Conservation (phyloP, 2,113 vertebrate genomes). For the Lethenteron reissneri region DNA sequence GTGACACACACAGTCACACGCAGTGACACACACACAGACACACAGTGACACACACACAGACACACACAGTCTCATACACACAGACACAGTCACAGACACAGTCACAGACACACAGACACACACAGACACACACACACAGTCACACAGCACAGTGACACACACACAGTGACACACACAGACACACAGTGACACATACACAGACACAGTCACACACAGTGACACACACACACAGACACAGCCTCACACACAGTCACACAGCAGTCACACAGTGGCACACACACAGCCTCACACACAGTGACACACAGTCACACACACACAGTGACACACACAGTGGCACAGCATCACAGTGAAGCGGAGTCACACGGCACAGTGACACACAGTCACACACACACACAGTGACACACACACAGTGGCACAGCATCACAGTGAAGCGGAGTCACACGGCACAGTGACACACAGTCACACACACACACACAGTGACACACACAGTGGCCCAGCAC, state of each 20-base stretch:
- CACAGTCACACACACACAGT: background rate
- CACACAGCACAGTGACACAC: background rate
- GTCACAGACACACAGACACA: background rate
- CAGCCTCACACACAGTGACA: background rate
- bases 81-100: background rate
- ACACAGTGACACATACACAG: background rate
- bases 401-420: background rate
- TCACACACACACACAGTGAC: background rate
- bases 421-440: no score
- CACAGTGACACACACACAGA: background rate
- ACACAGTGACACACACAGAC: background rate
- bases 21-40: background rate
- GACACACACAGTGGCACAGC: background rate
- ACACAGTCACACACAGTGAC: no score
- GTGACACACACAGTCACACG: no score
- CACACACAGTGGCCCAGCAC: background rate
- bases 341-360: no score
- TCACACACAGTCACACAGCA: no score
- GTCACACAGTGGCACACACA: no score
- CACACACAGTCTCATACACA: background rate
- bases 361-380: no score
- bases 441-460: background rate
- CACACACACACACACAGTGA: constrained; percentile 5
- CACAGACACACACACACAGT: background rate
- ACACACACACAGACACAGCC: no score